A percentile compares a stretch with the other conserved stretches of the same genome.
phyloP scores from a whole-genome alignment of 2,113 vertebrate species.

The Chloebia gouldiae region DNA sequence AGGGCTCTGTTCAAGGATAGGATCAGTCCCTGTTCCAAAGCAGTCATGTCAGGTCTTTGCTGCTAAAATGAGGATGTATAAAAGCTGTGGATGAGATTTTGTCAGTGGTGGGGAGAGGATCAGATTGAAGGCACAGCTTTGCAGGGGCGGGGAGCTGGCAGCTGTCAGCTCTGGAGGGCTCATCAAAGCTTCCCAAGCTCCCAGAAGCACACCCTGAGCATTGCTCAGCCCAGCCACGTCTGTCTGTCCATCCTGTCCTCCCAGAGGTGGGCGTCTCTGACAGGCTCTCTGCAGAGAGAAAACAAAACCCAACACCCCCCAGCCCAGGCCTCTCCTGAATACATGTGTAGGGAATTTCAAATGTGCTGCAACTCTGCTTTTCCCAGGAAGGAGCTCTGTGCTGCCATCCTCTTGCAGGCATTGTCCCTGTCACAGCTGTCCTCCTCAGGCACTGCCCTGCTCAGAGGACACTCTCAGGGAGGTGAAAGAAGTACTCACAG shows the following conservation, averaged over 20 bases:
- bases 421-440: background rate
- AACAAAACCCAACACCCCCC: background rate
- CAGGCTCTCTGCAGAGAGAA: slow-evolving; percentile 9
- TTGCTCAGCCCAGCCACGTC: slow-evolving; percentile 17
- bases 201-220: background rate
- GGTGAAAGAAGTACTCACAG: background rate
- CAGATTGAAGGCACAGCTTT: background rate
- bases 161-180: background rate
- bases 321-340: background rate
- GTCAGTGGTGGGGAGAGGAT: background rate
- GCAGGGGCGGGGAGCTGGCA: background rate
- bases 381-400: background rate
- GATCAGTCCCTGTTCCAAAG: background rate
- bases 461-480: background rate
- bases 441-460: background rate
- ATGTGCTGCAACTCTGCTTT: background rate
- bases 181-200: background rate
- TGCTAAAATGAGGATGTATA: background rate
- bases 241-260: slow-evolving; percentile 2
- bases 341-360: background rate
- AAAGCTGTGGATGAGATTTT: background rate
- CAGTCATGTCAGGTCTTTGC: rapidly evolving
- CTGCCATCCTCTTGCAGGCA: background rate
- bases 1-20: background rate
- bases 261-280: background rate